Base-by-base conservation (phyloP, 1,140 invertebrate species). In the Steinernema feltiae region DNA sequence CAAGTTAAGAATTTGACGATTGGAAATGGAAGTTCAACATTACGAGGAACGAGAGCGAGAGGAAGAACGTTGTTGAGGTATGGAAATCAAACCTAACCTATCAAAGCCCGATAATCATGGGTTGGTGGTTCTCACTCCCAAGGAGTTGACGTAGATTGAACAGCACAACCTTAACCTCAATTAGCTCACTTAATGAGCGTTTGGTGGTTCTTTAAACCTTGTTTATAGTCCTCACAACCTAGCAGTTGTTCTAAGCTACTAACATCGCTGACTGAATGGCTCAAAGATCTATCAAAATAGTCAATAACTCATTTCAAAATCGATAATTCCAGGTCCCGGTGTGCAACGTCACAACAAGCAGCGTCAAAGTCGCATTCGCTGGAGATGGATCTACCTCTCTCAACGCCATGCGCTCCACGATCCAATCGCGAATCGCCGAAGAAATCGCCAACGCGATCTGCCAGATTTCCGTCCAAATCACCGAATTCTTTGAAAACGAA, bases 1-100 rank as follows among this genome's bases (percentile, higher is more conserved):
- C 53, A 63, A 27, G 53, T 63, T 27, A 63, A 63, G 53, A 63
- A 63, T 63, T 27, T 63, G 53, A 63, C 53, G 7, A 63, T 63
- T 63, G 53, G n/a, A 63, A 21, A 63, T 63, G 53, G 53, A 63
- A 63, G 53, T 63, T 63, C 53, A n/a, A 63, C 53, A 63, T 63
- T 3, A 63, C 12, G 2, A 7, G 53, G 3, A 63, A 63, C 24
- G 53, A 63, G 53, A 17, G 7, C 53, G 53, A 63, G 24, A 63
- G 24, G 53, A 63, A 27, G 53, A 63, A 63, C 24, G 24, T 63
- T 27, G 53, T 63, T 15, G 53, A 63, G 53, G 53, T 63, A n/a
- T n/a, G n/a, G n/a, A n/a, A n/a, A n/a, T n/a, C n/a, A n/a, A n/a
- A n/a, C n/a, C n/a, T n/a, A n/a, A n/a, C n/a, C n/a, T n/a, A n/a